Conservation (phyloP, 2,113 vertebrate genomes). For the Gadus macrocephalus region DNA sequence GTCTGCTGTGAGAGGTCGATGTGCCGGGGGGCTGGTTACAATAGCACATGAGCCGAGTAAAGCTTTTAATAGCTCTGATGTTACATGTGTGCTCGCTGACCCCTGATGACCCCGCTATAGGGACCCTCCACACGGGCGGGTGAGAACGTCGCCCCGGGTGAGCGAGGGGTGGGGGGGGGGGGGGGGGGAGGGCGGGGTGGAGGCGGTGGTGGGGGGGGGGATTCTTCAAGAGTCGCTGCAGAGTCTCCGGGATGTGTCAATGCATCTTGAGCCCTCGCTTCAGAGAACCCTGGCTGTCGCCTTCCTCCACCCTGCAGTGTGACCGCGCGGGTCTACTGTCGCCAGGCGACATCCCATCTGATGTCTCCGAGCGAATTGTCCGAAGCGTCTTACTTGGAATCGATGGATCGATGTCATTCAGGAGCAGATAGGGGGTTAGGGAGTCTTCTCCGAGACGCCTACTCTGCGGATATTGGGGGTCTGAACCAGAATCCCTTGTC, state of each 20-base stretch:
- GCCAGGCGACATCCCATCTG: no score
- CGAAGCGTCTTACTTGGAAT: no score
- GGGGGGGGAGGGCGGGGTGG: not conserved
- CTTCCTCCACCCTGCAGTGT: slow-evolving; percentile 24
- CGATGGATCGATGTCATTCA: no score
- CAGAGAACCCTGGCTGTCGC: slow-evolving; percentile 38
- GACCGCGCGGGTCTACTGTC: not conserved
- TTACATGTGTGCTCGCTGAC: slow-evolving; percentile 27
- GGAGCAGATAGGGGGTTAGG: no score
- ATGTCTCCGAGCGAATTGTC: no score
- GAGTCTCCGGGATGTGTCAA: slow-evolving; percentile 15
- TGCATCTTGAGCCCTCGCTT: slow-evolving; percentile 15
- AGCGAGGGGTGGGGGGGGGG: not conserved
- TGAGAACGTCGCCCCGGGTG: not conserved
- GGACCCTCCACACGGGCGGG: slow-evolving; percentile 3
- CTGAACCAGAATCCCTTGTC: no score
- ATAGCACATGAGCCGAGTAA: not conserved
- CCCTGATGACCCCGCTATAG: not conserved
- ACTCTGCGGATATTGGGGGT: no score
- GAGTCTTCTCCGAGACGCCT: no score
- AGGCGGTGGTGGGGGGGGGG: not conserved
- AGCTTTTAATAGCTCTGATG: slow-evolving; percentile 2
- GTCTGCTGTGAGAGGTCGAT: not conserved
- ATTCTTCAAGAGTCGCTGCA: not conserved
- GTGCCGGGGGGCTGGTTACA: no score